phyloP scores from a whole-genome alignment of 2,113 vertebrate genomes.

The Paramisgurnus dabryanus region DNA sequence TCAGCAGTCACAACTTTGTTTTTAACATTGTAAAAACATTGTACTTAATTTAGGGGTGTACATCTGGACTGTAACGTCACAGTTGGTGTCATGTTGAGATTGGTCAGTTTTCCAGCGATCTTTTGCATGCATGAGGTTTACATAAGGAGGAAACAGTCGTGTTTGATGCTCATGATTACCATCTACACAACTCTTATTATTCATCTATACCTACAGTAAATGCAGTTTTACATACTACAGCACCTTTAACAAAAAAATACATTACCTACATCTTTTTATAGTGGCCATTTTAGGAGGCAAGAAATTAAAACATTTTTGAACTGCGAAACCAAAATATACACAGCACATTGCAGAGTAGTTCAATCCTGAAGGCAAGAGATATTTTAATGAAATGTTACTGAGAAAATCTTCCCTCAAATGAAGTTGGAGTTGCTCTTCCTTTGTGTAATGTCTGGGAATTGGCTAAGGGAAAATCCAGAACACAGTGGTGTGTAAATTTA shows the following conservation, averaged over 20 bases:
- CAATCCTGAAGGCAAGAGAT: constrained; percentile 1
- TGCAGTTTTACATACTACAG: too few species aligned
- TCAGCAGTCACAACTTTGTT: too few species aligned
- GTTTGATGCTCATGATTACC: too few species aligned
- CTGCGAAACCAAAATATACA: not conserved
- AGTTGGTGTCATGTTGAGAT: too few species aligned
- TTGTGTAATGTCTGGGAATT: constrained; percentile 19
- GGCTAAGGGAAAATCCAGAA: constrained; percentile 18
- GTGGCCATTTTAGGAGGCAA: not conserved
- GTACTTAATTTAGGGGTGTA: too few species aligned
- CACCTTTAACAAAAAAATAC: constrained; percentile 36
- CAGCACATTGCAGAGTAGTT: not conserved
- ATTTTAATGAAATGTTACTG: not conserved
- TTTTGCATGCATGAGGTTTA: too few species aligned
- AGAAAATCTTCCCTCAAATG: constrained; percentile 8
- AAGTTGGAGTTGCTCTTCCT: not conserved
- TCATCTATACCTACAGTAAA: too few species aligned
- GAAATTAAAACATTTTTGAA: not conserved
- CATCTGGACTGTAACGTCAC: too few species aligned
- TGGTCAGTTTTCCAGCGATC: too few species aligned
- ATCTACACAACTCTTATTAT: too few species aligned
- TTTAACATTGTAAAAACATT: too few species aligned
- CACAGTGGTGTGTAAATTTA: constrained; percentile 27
- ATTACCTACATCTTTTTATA: constrained; percentile 40
- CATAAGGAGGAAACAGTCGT: too few species aligned